phyloP scores from a whole-genome alignment of 2,888 invertebrate genomes.

The Drosophila multiciliata region DNA sequence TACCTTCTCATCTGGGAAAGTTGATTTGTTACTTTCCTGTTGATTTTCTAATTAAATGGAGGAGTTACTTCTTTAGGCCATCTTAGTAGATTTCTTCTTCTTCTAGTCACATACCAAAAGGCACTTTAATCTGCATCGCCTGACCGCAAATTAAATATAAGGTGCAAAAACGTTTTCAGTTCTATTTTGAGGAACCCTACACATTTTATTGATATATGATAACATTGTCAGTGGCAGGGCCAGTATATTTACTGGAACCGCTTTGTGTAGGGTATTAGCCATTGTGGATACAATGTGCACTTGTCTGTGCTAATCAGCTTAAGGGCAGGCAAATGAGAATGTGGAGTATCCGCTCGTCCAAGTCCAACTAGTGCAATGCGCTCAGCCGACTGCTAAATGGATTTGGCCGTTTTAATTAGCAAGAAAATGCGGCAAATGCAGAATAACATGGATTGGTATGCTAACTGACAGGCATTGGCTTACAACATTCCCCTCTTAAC shows the following conservation, averaged over 20 bases:
- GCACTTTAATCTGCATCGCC: conserved; percentile 65
- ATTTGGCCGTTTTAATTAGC: conserved; percentile 75
- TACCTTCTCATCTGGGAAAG: too few relatives aligned
- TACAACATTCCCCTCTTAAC: conserved; percentile 6
- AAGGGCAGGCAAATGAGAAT: conserved; percentile 37
- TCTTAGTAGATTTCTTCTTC: neutral
- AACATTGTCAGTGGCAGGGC: conserved; percentile 64
- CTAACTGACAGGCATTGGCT: conserved; percentile 1
- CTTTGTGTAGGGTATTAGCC: conserved; percentile 13
- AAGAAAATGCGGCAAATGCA: conserved; percentile 66
- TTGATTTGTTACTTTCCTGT: too few relatives aligned
- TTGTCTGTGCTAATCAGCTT: conserved; percentile 69
- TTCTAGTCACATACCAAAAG: conserved; percentile 11
- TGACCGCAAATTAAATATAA: conserved; percentile 59
- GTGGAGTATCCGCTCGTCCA: conserved; percentile 6
- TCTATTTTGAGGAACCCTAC: conserved; percentile 58
- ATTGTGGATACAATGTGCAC: conserved; percentile 35
- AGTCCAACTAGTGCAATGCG: conserved; percentile 11
- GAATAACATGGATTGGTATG: conserved; percentile 40
- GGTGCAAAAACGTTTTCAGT: conserved; percentile 65
- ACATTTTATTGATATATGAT: conserved; percentile 75
- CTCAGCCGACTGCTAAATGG: conserved; percentile 64
- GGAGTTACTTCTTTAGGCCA: neutral
- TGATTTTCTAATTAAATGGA: neutral
- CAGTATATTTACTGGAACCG: conserved; percentile 28